Evolutionary conservation across 1,140 invertebrate genomes (phyloP).

Genomic region (Danaus melanippus): DNA sequence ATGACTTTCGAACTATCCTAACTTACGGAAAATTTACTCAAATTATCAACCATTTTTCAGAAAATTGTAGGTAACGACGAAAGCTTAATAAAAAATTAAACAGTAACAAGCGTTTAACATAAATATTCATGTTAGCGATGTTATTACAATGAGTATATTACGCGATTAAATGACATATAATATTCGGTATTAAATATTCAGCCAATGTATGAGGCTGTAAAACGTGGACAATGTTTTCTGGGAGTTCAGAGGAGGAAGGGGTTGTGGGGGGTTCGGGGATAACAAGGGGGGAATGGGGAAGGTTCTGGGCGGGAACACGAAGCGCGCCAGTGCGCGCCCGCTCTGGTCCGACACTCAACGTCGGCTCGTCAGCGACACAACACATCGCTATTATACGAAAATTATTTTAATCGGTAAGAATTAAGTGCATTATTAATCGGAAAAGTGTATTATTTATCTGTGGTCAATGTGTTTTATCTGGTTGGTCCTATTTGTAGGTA

Average conservation of each 20-base stretch:
- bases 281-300: too few relatives aligned
- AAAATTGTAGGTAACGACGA: too few relatives aligned
- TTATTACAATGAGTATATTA: not conserved
- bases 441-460: constrained; percentile 27
- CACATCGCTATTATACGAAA: constrained; percentile 58
- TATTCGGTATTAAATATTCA: constrained; percentile 5
- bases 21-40: too few relatives aligned
- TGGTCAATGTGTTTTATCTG: too few relatives aligned
- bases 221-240: constrained; percentile 43
- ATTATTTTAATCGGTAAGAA: constrained; percentile 68
- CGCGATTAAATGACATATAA: constrained; percentile 2
- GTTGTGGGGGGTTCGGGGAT: constrained; percentile 23
- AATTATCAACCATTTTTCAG: too few relatives aligned
- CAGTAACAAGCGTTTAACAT: too few relatives aligned
- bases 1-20: too few relatives aligned
- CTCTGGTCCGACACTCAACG: constrained; percentile 69
- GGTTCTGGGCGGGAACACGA: constrained; percentile 22
- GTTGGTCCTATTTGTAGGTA: too few relatives aligned
- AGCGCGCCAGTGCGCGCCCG: constrained; percentile 60
- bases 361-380: constrained; percentile 67
- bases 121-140: too few relatives aligned
- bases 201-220: constrained; percentile 15
- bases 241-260: constrained; percentile 30
- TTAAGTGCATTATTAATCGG: constrained; percentile 21
- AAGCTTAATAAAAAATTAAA: too few relatives aligned